phyloP scores from a whole-genome alignment of 2,888 invertebrate species.

The Plebejus melissa region DNA sequence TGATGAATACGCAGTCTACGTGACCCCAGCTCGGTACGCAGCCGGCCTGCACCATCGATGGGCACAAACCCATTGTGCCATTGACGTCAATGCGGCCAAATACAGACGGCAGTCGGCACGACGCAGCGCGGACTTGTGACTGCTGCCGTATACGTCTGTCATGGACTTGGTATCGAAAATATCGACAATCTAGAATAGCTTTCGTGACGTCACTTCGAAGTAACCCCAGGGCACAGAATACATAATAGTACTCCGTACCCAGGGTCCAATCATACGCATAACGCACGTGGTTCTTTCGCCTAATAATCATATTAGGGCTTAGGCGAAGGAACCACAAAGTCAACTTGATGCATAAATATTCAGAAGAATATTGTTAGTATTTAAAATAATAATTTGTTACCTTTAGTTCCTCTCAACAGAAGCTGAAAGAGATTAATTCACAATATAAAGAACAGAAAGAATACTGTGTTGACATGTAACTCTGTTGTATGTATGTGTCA shows the following conservation, averaged over 20 bases:
- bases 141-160: not conserved
- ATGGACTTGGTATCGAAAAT: not conserved
- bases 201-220: not conserved
- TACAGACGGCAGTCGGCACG: not conserved
- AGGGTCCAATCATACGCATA: not conserved
- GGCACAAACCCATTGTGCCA: not conserved
- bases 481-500: too few relatives aligned
- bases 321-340: not conserved
- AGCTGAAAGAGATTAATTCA: too few relatives aligned
- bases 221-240: not conserved
- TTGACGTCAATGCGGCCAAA: constrained; percentile 9
- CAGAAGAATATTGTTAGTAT: too few relatives aligned
- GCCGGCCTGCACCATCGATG: not conserved
- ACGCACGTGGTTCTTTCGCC: too few relatives aligned
- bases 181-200: not conserved
- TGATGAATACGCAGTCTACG: not conserved
- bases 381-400: too few relatives aligned
- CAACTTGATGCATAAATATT: not conserved
- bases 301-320: too few relatives aligned
- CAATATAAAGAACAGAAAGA: too few relatives aligned
- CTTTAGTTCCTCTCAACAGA: too few relatives aligned
- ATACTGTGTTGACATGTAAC: too few relatives aligned
- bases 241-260: too few relatives aligned
- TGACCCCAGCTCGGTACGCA: not conserved
- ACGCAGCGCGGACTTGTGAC: not conserved